Evolutionary conservation across 2,113 vertebrate species (phyloP), one percentile per base, ranked within the genome.

Genomic region (Chamaetylas fuelleborni): DNA sequence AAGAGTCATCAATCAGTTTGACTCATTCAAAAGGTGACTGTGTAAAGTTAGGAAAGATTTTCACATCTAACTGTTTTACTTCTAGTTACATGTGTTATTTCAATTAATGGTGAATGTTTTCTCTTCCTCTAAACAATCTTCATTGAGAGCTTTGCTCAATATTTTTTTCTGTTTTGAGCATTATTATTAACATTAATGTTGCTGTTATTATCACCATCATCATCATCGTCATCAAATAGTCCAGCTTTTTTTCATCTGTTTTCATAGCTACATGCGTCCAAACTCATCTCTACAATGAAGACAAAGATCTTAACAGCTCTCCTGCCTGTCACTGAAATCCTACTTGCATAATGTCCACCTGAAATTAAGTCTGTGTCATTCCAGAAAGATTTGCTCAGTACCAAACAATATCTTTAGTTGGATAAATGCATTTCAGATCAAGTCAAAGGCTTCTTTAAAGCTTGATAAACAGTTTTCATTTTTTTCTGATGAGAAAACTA

Each of bases 41-140:
- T 56, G 64, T 67, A 31, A 58, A 60, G 69, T 81, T 90, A 76
- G 26, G 61, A 62, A 62, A 26, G 12, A 88, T 85, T 90, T 92
- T 81, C 51, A 78, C 60, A 57, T 82, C 85, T 92, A 89, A 90
- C 47, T 73, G 18, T 76, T 96, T 86, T 92, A 40, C 36, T 94
- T 86, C 36, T 61, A 76, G 45, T 95, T 57, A 82, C 28, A 80
- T 81, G 86, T 53, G 29, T 69, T 83, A 90, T 94, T 96, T 96
- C 95, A 95, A 78, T 90, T 96, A 76, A 78, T 91, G 64, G 64
- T 84, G 94, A 93, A 93, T 92, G 19, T 81, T 95, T 79, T 43
- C 42, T 77, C 31, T 77, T 91, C 92, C 65, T 91, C 22, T 19
- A 53, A 96, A 67, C 14, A 70, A 48, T 28, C 81, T 81, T 61